Evolutionary conservation across 2,797 vertebrate genomes (phyloP).

Genomic region (Heterohyrax brucei): DNA sequence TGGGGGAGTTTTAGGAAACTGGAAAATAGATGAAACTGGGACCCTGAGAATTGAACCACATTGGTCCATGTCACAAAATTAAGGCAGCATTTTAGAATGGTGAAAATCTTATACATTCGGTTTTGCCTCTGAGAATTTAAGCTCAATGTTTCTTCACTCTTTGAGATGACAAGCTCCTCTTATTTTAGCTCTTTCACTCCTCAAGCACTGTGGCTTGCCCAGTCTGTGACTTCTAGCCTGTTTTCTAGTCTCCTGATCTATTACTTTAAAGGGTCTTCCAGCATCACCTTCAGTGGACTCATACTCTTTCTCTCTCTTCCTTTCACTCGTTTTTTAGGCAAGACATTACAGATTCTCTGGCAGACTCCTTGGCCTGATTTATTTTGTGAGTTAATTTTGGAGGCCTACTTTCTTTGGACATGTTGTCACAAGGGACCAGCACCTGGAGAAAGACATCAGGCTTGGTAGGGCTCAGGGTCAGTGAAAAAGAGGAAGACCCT

Average conservation of each 20-base stretch:
- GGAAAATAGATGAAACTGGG: neutral
- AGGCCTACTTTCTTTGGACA: neutral
- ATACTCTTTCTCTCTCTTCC: no score
- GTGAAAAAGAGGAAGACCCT: no score
- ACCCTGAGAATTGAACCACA: neutral
- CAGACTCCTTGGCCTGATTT: neutral
- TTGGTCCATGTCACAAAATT: neutral
- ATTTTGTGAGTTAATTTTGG: neutral
- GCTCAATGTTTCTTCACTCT: neutral
- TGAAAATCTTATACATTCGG: neutral
- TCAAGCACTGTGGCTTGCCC: no score
- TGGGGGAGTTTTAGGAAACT: constrained; percentile 1
- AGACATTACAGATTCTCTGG: neutral
- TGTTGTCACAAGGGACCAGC: no score
- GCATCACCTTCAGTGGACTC: no score
- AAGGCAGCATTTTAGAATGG: neutral
- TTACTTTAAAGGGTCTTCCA: no score
- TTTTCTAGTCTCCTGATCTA: no score
- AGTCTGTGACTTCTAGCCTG: no score
- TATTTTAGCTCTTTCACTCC: neutral
- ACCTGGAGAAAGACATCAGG: no score
- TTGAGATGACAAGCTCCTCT: neutral
- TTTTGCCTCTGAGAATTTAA: neutral
- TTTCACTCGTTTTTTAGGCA: neutral
- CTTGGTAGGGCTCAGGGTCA: no score